These are phyloP conservation scores for Tetramorium bicarinatum DNA, from an alignment of 2,888 invertebrate genomes.

Conservation along the genomic window DNA sequence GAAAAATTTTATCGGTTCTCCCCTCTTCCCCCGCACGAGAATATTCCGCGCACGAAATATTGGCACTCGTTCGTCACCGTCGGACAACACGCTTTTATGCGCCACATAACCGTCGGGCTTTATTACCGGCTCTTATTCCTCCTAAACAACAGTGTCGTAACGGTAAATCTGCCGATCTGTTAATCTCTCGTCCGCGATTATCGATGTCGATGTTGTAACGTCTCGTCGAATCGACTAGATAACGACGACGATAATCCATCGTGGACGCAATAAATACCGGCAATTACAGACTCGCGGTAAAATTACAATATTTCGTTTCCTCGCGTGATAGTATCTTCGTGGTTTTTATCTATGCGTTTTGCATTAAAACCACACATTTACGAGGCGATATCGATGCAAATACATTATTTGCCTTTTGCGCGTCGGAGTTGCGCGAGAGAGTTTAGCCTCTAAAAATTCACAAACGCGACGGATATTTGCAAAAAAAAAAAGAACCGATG, in stretches of 20 bases:
- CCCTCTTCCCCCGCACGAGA: slow-evolving; percentile 29
- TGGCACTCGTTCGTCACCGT: slow-evolving; percentile 45
- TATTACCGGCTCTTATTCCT: slow-evolving; percentile 17
- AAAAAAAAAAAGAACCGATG: background rate
- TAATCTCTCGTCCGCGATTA: slow-evolving; percentile 30
- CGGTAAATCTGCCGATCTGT: slow-evolving; percentile 64
- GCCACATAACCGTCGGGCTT: slow-evolving; percentile 5
- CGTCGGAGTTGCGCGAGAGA: background rate
- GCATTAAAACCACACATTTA: background rate
- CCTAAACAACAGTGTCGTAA: slow-evolving; percentile 62
- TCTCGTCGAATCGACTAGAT: slow-evolving; percentile 26
- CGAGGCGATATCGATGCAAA: background rate
- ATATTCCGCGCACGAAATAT: slow-evolving; percentile 63
- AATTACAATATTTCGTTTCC: slow-evolving; percentile 29
- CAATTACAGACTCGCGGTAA: slow-evolving; percentile 24
- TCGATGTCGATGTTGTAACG: slow-evolving; percentile 20
- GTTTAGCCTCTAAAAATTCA: background rate
- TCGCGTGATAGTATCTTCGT: slow-evolving; percentile 11
- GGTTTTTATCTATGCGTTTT: slow-evolving; percentile 1
- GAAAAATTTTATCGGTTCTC: slow-evolving; percentile 62
- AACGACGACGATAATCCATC: slow-evolving; percentile 43
- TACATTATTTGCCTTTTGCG: slow-evolving; percentile 3
- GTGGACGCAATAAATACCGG: slow-evolving; percentile 39
- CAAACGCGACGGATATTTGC: background rate
- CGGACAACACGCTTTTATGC: slow-evolving; percentile 33